Evolutionary conservation across 2,888 invertebrate genomes (phyloP).

Genomic region (Vannuccia rotundouncinata): DNA sequence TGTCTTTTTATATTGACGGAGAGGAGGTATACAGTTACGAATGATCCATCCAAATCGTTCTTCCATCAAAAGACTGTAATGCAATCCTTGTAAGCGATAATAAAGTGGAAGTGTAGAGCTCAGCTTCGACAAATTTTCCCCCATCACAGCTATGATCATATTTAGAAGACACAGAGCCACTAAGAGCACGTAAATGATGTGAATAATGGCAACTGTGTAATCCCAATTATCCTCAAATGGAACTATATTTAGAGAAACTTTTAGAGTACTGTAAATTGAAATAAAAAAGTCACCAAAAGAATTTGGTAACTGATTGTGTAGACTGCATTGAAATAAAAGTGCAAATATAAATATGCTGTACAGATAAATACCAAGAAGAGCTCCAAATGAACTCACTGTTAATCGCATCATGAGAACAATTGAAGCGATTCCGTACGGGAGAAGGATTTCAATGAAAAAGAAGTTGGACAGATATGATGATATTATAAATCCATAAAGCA

Average conservation of each 20-base stretch:
- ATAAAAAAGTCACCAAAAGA: neutral
- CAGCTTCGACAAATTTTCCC: neutral
- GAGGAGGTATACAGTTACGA: neutral
- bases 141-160: conserved; percentile 6
- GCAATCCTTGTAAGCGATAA: neutral
- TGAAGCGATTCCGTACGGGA: neutral
- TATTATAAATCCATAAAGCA: neutral
- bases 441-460: neutral
- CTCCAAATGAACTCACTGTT: neutral
- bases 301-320: neutral
- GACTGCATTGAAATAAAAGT: neutral
- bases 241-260: neutral
- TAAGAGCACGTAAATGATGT: neutral
- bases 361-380: neutral
- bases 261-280: neutral
- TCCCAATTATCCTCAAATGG: neutral
- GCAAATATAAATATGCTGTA: neutral
- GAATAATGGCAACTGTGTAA: neutral
- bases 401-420: neutral
- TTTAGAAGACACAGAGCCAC: neutral
- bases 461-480: neutral
- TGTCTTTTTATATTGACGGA: too few relatives aligned
- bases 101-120: neutral
- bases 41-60: neutral
- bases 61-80: neutral